Conservation (phyloP, 2,797 vertebrate genomes). For the Micropoecilia bifurca region DNA sequence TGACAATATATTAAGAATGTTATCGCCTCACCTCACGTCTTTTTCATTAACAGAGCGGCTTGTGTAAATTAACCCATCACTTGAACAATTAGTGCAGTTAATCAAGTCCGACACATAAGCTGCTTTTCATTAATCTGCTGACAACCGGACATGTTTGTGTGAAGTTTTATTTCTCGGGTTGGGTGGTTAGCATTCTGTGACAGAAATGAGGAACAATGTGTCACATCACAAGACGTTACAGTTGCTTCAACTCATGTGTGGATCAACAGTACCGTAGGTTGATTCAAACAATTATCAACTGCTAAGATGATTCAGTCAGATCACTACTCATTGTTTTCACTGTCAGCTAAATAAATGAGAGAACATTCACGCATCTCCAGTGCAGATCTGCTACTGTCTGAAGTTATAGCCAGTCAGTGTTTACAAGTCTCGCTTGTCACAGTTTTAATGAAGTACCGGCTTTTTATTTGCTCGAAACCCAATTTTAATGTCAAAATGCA, state of each 20-base stretch:
- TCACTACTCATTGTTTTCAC: neutral
- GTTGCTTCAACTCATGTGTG: neutral
- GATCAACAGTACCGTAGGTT: neutral
- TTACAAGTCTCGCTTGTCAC: neutral
- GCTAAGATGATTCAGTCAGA: neutral
- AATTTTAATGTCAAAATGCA: neutral
- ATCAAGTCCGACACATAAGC: neutral
- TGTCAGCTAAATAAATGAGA: neutral
- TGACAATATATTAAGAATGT: slow-evolving; percentile 20
- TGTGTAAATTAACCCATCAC: slow-evolving; percentile 24
- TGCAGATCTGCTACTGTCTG: neutral
- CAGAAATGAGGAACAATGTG: neutral
- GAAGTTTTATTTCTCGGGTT: neutral
- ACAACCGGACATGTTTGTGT: neutral
- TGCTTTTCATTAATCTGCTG: slow-evolving; percentile 2
- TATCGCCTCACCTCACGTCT: slow-evolving; percentile 4
- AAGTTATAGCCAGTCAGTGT: neutral
- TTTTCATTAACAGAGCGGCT: slow-evolving; percentile 29
- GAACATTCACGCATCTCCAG: neutral
- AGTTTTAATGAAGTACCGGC: neutral
- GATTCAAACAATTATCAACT: neutral
- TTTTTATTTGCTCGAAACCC: neutral
- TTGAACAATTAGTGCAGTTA: slow-evolving; percentile 24
- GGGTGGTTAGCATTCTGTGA: neutral
- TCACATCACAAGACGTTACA: neutral